Base-by-base conservation (phyloP, 2,797 vertebrate genomes). In the Ara ararauna region DNA sequence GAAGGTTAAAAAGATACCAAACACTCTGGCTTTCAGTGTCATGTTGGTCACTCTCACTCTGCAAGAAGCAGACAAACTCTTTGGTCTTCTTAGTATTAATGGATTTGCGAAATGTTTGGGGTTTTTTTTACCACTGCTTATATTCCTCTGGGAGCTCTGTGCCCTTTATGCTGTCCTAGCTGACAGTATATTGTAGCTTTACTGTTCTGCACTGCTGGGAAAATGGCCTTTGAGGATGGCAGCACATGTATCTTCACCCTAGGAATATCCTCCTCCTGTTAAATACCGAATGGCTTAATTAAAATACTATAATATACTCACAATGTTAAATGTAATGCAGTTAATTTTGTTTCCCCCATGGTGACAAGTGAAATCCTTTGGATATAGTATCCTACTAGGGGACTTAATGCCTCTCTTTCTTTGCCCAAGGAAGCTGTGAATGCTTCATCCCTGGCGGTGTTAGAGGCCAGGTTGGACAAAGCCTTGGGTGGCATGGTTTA, bases 91-190 rank as follows among this genome's bases (percentile, higher is more conserved):
- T 66, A 34, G 3, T 77, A 30, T 47, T 71, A 50, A 45, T 19
- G 5, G 24, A 40, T 21, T 72, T 50, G 26, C 13, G 44, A 70
- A 79, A 64, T 30, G 1, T 27, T 44, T 3, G 4, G 3, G 2
- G 1, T 2, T 27, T 0, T 15, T 60, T 85, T 61, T 47, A 6
- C 24, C 1, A 1, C 13, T 67, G 40, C 22, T 66, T 71, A 6
- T 70, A 48, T 66, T 77, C 53, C 48, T 87, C 26, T 20, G 4
- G 22, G 40, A 75, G 2, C 12, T 61, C 17, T 51, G 40, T 61
- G 34, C 26, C 19, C 53, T 66, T 7, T 38, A 18, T 54, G 5
- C 11, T 13, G 11, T 66, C 38, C 23, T 54, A 61, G 5, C 7
- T 79, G 50, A 23, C 1, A 0, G 13, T 29, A 11, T 58, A 34